phyloP scores from a whole-genome alignment of 2,888 invertebrate genomes.

The Rotaria magnacalcarata region DNA sequence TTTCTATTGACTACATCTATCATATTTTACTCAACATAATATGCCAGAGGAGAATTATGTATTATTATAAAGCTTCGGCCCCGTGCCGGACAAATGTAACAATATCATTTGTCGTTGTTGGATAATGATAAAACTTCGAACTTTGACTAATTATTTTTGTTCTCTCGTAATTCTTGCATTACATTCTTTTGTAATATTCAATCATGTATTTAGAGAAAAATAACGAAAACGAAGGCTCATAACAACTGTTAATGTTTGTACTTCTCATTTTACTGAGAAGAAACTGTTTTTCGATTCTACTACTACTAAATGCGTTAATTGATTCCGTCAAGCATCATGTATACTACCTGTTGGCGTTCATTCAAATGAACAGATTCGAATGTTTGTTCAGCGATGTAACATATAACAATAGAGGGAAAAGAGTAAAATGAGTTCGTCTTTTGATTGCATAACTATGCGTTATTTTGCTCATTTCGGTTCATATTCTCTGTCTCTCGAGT shows the following conservation, averaged over 20 bases:
- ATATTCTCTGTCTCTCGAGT: background rate
- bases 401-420: background rate
- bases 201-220: background rate
- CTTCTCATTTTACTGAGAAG: background rate
- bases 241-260: background rate
- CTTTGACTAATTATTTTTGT: background rate
- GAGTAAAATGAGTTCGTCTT: background rate
- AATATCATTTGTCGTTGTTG: background rate
- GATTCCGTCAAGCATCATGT: background rate
- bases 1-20: background rate
- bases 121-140: background rate
- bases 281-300: background rate
- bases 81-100: background rate
- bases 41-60: background rate
- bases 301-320: background rate
- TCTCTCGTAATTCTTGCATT: background rate
- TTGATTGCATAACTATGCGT: background rate
- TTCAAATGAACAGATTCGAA: background rate
- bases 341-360: background rate
- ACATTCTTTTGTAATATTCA: background rate
- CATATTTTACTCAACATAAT: background rate
- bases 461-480: background rate
- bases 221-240: background rate
- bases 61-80: background rate
- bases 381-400: background rate